Conservation (phyloP, 2,888 invertebrate genomes). For the Schrankia costaestrigalis region DNA sequence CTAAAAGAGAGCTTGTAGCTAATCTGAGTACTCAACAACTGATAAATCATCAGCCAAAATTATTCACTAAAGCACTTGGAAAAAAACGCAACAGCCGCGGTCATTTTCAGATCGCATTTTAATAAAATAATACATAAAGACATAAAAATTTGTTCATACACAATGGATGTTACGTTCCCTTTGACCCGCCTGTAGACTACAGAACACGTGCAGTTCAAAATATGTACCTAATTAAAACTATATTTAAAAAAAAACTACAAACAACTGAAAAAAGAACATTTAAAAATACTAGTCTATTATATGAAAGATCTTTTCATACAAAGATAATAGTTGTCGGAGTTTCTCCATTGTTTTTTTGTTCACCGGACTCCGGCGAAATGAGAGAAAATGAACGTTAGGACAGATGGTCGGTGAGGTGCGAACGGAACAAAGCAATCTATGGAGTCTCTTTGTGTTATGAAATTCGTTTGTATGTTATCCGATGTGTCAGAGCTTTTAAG, state of each 20-base stretch:
- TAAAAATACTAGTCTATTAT: slow-evolving; percentile 1
- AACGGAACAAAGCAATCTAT: slow-evolving; percentile 19
- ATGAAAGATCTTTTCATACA: slow-evolving; percentile 13
- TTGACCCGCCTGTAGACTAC: neutral
- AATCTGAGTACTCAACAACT: no score
- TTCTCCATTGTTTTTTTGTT: slow-evolving; percentile 31
- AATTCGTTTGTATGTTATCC: no score
- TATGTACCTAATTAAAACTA: neutral
- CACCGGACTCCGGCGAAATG: slow-evolving; percentile 23
- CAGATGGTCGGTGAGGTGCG: slow-evolving; percentile 38
- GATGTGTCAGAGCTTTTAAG: no score
- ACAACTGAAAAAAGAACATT: slow-evolving; percentile 1
- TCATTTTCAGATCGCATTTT: no score
- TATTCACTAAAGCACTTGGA: no score
- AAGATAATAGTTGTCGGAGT: slow-evolving; percentile 29
- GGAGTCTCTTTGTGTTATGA: slow-evolving; percentile 14
- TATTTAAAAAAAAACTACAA: neutral
- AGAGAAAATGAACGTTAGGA: slow-evolving; percentile 39
- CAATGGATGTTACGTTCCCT: no score
- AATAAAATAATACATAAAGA: no score
- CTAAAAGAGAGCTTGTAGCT: no score
- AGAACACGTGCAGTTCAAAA: no score
- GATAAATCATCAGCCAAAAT: no score
- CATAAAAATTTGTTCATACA: no score
- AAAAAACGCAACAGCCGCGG: no score